A percentile compares a stretch with the other conserved stretches of the same genome.
Conservation (phyloP, 2,888 invertebrate species). For the Lithosia quadra region DNA sequence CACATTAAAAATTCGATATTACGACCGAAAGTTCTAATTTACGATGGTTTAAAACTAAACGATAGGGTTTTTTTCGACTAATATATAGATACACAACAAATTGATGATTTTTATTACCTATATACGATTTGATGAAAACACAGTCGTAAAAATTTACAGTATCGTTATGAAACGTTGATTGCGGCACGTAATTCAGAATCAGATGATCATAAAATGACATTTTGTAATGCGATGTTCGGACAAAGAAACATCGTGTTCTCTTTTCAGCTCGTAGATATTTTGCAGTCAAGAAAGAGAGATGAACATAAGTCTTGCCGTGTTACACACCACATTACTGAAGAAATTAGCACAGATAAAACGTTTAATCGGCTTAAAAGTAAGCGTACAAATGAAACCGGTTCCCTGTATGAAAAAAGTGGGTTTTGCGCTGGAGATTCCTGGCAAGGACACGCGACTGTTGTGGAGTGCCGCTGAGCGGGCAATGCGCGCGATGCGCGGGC, state of each 20-base stretch:
- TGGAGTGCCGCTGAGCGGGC: slow-evolving; percentile 57
- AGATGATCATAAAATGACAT: slow-evolving; percentile 55
- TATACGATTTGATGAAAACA: slow-evolving; percentile 71
- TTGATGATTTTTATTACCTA: slow-evolving; percentile 64
- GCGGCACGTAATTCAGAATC: slow-evolving; percentile 56
- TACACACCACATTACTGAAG: slow-evolving; percentile 32
- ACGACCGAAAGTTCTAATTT: slow-evolving; percentile 84
- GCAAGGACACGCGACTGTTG: slow-evolving; percentile 74
- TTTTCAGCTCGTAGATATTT: slow-evolving; percentile 11
- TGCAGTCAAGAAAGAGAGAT: slow-evolving; percentile 19
- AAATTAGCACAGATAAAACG: slow-evolving; percentile 49
- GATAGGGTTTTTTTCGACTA: slow-evolving; percentile 62
- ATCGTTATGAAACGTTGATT: slow-evolving; percentile 53
- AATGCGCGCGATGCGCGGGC: slow-evolving; percentile 78
- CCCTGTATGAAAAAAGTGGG: slow-evolving; percentile 61
- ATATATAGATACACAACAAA: slow-evolving; percentile 65
- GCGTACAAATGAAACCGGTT: slow-evolving; percentile 76
- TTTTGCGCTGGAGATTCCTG: slow-evolving; percentile 75
- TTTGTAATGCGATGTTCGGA: slow-evolving; percentile 47
- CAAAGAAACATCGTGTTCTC: slow-evolving; percentile 23
- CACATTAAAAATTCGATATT: slow-evolving; percentile 82
- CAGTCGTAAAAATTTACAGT: slow-evolving; percentile 64
- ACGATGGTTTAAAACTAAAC: slow-evolving; percentile 79
- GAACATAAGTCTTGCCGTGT: slow-evolving; percentile 21
- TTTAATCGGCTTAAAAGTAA: slow-evolving; percentile 42